Evolutionary conservation across 2,113 vertebrate species (phyloP).

Genomic region (Mormyrus iriodes): DNA sequence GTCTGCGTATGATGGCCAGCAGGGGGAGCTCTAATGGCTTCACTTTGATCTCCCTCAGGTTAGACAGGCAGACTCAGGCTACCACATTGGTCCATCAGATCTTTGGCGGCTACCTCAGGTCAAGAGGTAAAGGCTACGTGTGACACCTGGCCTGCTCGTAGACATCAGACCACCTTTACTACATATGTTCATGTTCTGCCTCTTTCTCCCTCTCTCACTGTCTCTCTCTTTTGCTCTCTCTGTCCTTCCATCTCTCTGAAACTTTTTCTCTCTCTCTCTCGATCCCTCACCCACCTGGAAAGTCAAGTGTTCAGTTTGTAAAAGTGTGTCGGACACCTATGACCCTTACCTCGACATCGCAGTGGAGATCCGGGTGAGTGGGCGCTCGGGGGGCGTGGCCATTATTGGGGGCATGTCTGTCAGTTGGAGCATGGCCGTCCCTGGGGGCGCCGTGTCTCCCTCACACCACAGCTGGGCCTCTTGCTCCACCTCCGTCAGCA

Average conservation of each 20-base stretch:
- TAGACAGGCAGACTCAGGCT: slow-evolving; percentile 88
- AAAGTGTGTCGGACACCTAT: slow-evolving; percentile 87
- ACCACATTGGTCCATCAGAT: slow-evolving; percentile 91
- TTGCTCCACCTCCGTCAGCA: background rate
- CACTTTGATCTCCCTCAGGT: slow-evolving; percentile 48
- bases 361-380: slow-evolving; percentile 81
- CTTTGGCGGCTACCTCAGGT: slow-evolving; percentile 90
- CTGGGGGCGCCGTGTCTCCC: background rate
- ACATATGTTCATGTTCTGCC: background rate
- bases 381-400: background rate
- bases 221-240: slow-evolving; percentile 17
- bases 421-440: background rate
- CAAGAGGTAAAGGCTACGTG: slow-evolving; percentile 65
- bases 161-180: background rate
- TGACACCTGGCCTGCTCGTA: background rate
- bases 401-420: background rate
- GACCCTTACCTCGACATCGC: slow-evolving; percentile 89
- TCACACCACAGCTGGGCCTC: background rate
- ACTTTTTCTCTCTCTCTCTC: background rate
- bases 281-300: background rate
- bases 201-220: slow-evolving; percentile 5
- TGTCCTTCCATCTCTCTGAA: slow-evolving; percentile 37
- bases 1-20: background rate
- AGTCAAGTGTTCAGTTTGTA: slow-evolving; percentile 90
- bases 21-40: background rate